Evolutionary conservation across 1,140 invertebrate genomes (phyloP), one percentile per base, ranked within the genome.

Genomic region (Drosophila nigrodunni): DNA sequence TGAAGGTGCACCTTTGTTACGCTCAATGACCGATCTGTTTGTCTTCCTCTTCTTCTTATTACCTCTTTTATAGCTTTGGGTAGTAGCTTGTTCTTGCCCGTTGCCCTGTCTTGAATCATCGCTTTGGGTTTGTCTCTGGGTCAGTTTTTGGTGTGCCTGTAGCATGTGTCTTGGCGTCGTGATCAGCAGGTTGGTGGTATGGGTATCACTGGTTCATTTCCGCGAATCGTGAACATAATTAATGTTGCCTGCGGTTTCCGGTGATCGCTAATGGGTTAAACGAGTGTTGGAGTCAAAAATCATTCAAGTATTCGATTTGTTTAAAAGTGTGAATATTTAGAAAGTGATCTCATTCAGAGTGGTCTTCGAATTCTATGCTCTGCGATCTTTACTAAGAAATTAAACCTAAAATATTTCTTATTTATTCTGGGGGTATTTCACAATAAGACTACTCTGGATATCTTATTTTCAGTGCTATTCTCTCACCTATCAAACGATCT

Each of bases 1-100:
- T 91, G 90, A 92, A 91, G 90, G 90, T 92, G 90, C 90, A 92
- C 90, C 90, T 92, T 91, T 90, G 90, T 91, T 91, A 91, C 90
- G 90, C 90, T 91, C 87, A 83, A 74, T 90, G 88, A 90, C 77
- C 85, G 85, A 89, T 80, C 60, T 89, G 73, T 80, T 55, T 77
- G 74, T 34, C 73, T 39, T 13, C 50, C 30, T 10, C 43, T 34
- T 39, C 15, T 15, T 49, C 25, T 47, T 57, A 6, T 30, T 57
- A n/a, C 65, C 46, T 41, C 39, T 52, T 58, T 44, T 68, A 44
- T 66, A 59, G 55, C n/a, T 52, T 34, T 67, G 35, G 54, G 54
- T 37, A 68, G 39, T 68, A 49, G 57, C 55, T 68, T 62, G 21
- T 54, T 11, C 21, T 30, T 30, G 54, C 41, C 60, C 59, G 57